These are phyloP conservation scores for Stomorhina lunata DNA, from an alignment of 2,888 invertebrate genomes.

Conservation along the genomic window DNA sequence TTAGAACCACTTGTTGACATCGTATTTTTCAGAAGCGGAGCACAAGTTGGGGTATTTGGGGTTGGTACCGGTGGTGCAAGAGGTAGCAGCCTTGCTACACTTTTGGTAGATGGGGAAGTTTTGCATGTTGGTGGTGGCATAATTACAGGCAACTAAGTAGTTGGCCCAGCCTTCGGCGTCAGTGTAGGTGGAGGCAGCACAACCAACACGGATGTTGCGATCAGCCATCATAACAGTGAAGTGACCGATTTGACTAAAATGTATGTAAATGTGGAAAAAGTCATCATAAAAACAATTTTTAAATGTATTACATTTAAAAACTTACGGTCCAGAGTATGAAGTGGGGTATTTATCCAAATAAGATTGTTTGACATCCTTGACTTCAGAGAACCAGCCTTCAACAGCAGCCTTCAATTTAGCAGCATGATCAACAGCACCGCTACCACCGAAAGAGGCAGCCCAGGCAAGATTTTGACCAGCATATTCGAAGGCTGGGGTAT, in stretches of 20 bases:
- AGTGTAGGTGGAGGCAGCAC: too few species aligned
- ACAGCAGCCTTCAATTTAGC: conserved; percentile 59
- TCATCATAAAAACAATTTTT: background rate
- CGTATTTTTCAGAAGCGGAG: conserved; percentile 69
- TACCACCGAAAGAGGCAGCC: conserved; percentile 60
- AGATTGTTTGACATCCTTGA: conserved; percentile 23
- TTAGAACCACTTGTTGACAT: conserved; percentile 47
- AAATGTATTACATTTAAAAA: background rate
- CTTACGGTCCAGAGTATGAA: conserved; percentile 51
- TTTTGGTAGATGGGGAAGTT: conserved; percentile 70
- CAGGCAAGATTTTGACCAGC: conserved; percentile 72
- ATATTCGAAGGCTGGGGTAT: too few species aligned
- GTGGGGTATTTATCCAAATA: conserved; percentile 66
- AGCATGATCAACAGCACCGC: conserved; percentile 2
- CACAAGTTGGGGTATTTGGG: conserved; percentile 69
- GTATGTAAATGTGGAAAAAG: background rate
- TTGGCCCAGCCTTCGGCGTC: too few species aligned
- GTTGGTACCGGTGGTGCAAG: too few species aligned
- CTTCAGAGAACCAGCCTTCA: conserved; percentile 72
- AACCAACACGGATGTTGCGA: too few species aligned
- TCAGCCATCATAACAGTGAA: conserved; percentile 75
- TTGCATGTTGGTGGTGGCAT: conserved; percentile 70
- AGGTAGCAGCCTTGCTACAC: conserved; percentile 65
- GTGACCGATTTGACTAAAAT: conserved; percentile 76
- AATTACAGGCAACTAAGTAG: conserved; percentile 73